Conservation (phyloP, 2,888 invertebrate genomes). For the Drosophila atripex region DNA sequence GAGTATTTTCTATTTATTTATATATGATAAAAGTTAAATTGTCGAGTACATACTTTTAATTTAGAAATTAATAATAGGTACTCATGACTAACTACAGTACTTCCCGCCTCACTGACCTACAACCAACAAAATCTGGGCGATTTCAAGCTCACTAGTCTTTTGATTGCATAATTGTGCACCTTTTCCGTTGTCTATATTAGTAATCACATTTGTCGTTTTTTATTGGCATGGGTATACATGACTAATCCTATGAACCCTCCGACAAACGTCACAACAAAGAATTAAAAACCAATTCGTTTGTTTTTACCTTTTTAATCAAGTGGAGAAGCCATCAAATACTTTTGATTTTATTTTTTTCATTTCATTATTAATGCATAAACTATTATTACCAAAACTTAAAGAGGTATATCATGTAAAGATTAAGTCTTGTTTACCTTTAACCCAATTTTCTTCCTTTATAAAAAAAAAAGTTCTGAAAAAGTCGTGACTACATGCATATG, state of each 20-base stretch:
- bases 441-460: background rate
- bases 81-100: background rate
- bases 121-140: background rate
- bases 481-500: background rate
- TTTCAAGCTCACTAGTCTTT: background rate
- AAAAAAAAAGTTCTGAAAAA: background rate
- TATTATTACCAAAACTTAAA: no score
- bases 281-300: background rate
- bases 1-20: conserved; percentile 84
- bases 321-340: background rate
- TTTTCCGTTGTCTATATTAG: conserved; percentile 1
- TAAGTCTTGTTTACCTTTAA: background rate
- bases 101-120: background rate
- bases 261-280: background rate
- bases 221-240: background rate
- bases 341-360: no score
- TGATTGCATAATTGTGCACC: conserved; percentile 8
- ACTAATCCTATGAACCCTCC: background rate
- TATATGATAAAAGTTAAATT: background rate
- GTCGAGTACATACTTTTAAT: background rate
- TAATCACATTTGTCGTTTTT: background rate
- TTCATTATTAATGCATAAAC: no score
- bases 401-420: no score
- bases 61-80: background rate
- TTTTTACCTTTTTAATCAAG: background rate